A percentile compares a stretch with the other conserved stretches of the same genome.
Conservation (phyloP, 2,888 invertebrate genomes). For the Muschampia staudingeri region DNA sequence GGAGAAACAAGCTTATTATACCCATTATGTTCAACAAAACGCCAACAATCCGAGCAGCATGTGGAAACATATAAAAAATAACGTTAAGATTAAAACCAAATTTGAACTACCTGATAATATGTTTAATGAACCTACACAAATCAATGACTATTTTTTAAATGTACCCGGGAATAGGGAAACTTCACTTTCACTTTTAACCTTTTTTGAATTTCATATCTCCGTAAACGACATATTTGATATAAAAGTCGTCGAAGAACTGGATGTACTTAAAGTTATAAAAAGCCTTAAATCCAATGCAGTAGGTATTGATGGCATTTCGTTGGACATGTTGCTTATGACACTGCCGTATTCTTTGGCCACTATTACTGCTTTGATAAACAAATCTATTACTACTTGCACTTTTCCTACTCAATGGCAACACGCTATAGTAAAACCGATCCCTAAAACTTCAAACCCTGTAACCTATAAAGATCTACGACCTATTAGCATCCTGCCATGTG, state of each 20-base stretch:
- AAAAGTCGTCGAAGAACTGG: neutral
- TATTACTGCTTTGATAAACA: conserved; percentile 43
- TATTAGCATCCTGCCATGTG: conserved; percentile 42
- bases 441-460: conserved; percentile 35
- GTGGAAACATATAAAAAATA: conserved; percentile 20
- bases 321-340: conserved; percentile 43
- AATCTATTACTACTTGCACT: conserved; percentile 17
- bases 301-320: conserved; percentile 43
- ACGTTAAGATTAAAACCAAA: neutral
- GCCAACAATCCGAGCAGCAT: neutral
- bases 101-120: neutral
- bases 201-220: neutral
- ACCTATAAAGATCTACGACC: conserved; percentile 37
- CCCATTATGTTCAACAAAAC: neutral
- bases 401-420: conserved; percentile 38
- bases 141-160: neutral
- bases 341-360: conserved; percentile 23
- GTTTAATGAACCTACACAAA: neutral
- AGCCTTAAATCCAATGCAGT: conserved; percentile 50
- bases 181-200: neutral
- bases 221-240: neutral
- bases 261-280: neutral
- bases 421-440: conserved; percentile 38
- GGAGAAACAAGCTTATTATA: conserved; percentile 14
- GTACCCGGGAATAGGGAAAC: neutral